phyloP scores from a whole-genome alignment of 37 sponge, comb jelly and placozoan species.

The Mnemiopsis leidyi region DNA sequence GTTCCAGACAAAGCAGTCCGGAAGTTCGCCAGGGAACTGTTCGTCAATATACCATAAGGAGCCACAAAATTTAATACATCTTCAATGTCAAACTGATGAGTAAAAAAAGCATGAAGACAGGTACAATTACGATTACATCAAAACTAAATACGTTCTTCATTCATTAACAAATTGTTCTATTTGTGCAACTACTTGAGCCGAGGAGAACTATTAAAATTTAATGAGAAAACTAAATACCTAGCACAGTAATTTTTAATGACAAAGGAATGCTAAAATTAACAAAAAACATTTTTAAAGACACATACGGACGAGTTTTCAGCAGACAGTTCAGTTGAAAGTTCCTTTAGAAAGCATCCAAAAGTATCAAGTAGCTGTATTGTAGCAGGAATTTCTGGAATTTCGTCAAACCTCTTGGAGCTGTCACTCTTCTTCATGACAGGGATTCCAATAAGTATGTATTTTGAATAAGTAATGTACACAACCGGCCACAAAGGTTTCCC shows the following conservation, averaged over 20 bases:
- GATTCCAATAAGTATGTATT: background rate
- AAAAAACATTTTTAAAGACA: too few relatives aligned
- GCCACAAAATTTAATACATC: slow-evolving; percentile 3
- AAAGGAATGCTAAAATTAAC: too few relatives aligned
- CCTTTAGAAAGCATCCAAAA: background rate
- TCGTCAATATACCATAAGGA: background rate
- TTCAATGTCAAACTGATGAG: slow-evolving; percentile 29
- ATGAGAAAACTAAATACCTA: background rate
- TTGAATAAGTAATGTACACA: background rate
- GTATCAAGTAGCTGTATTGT: background rate
- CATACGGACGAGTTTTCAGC: background rate
- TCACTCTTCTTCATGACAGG: background rate
- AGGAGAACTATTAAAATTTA: background rate
- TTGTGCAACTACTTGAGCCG: too few relatives aligned
- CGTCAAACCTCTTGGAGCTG: background rate
- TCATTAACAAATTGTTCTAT: background rate
- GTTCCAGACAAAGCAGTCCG: background rate
- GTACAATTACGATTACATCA: background rate
- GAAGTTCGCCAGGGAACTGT: background rate
- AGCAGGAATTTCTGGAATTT: background rate
- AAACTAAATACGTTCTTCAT: background rate
- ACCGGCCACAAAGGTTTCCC: background rate
- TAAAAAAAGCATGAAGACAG: background rate
- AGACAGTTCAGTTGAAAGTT: background rate
- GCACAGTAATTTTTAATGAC: too few relatives aligned